Evolutionary conservation across 2,888 invertebrate species (phyloP).

Genomic region (Pemphredon lugubris): DNA sequence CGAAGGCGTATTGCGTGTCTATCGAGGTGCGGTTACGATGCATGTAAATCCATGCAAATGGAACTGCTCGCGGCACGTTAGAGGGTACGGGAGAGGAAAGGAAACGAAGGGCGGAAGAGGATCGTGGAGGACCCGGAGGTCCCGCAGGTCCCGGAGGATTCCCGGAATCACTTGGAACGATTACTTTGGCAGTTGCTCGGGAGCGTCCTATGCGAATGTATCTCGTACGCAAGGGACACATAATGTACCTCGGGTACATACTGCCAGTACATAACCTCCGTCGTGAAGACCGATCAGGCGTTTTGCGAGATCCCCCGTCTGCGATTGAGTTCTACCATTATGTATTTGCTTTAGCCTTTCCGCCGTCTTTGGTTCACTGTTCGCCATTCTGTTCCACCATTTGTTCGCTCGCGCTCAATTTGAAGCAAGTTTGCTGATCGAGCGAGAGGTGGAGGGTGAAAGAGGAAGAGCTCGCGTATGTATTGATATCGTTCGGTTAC

Average conservation of each 20-base stretch:
- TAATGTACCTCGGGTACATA: slow-evolving; percentile 19
- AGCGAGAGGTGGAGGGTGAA: neutral
- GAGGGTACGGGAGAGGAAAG: slow-evolving; percentile 17
- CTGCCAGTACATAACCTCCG: slow-evolving; percentile 4
- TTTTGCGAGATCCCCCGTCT: slow-evolving; percentile 14
- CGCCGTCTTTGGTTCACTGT: slow-evolving; percentile 43
- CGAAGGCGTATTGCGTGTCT: slow-evolving; percentile 1
- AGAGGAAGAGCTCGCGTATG: too few relatives aligned
- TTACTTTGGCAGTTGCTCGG: slow-evolving; percentile 39
- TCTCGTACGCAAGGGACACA: slow-evolving; percentile 15
- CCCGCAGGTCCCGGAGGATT: slow-evolving; percentile 1
- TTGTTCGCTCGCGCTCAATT: slow-evolving; percentile 59
- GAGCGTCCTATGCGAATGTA: slow-evolving; percentile 6
- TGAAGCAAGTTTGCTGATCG: slow-evolving; percentile 25
- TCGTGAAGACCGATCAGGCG: slow-evolving; percentile 34
- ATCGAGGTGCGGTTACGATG: slow-evolving; percentile 14
- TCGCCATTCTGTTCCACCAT: slow-evolving; percentile 35
- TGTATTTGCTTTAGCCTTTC: slow-evolving; percentile 39
- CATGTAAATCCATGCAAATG: slow-evolving; percentile 52
- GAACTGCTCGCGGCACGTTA: slow-evolving; percentile 27
- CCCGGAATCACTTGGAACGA: slow-evolving; percentile 43
- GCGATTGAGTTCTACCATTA: slow-evolving; percentile 36
- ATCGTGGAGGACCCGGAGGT: slow-evolving; percentile 1
- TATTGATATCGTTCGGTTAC: too few relatives aligned
- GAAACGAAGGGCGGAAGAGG: slow-evolving; percentile 3